phyloP scores from a whole-genome alignment of 2,888 invertebrate genomes.

The Trissonchulus latispiculum region DNA sequence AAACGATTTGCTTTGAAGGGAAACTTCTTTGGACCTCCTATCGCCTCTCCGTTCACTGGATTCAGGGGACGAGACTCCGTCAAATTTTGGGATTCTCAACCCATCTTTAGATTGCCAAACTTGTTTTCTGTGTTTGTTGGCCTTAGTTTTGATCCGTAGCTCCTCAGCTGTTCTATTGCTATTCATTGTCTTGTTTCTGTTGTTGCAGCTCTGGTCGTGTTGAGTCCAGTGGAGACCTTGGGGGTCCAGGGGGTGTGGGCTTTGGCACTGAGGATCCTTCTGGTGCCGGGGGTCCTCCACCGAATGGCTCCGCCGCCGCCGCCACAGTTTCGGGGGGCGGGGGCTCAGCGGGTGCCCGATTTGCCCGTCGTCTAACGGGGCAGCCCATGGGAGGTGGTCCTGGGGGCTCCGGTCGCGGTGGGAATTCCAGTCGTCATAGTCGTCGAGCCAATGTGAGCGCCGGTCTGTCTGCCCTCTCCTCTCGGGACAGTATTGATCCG shows the following conservation, averaged over 20 bases:
- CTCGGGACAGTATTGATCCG: conserved; percentile 16
- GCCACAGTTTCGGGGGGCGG: neutral
- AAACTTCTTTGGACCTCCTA: too few relatives aligned
- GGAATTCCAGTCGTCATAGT: neutral
- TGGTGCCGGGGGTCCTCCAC: neutral
- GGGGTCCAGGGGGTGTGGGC: neutral
- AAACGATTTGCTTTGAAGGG: too few relatives aligned
- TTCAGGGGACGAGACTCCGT: too few relatives aligned
- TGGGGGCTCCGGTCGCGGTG: neutral
- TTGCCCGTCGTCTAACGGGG: neutral
- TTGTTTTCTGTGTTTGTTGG: too few relatives aligned
- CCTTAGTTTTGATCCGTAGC: too few relatives aligned
- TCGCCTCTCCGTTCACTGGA: too few relatives aligned
- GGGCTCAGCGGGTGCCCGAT: neutral
- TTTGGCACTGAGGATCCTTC: neutral
- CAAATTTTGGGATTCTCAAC: too few relatives aligned
- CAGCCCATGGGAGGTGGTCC: neutral
- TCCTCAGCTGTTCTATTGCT: too few relatives aligned
- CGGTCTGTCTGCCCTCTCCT: neutral
- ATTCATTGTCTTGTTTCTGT: neutral
- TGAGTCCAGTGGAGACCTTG: too few relatives aligned
- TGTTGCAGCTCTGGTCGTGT: neutral
- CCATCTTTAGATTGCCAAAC: too few relatives aligned
- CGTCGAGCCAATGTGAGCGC: conserved; percentile 11
- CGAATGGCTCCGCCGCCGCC: neutral